These are phyloP conservation scores for Ostrea edulis DNA, from an alignment of 1,140 invertebrate species.

Conservation along the genomic window DNA sequence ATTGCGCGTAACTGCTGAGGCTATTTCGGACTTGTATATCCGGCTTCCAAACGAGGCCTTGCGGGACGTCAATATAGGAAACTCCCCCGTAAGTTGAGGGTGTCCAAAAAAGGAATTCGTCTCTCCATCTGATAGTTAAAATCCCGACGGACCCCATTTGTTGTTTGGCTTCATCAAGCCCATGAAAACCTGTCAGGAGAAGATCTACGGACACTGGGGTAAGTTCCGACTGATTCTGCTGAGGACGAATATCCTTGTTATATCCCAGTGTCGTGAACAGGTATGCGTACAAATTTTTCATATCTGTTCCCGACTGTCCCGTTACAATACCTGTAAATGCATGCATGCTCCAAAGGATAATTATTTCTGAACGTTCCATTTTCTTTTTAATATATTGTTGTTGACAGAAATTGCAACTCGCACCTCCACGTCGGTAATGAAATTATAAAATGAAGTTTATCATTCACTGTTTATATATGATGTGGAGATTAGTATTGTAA, in stretches of 20 bases:
- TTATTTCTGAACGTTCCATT: not conserved
- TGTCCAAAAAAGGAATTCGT: slow-evolving; percentile 47
- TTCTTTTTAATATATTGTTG: not conserved
- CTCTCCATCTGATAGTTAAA: slow-evolving; percentile 40
- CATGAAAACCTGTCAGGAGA: not conserved
- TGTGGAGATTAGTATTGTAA: too few relatives aligned
- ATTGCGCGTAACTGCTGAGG: slow-evolving; percentile 40
- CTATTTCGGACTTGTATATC: slow-evolving; percentile 48
- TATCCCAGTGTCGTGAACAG: slow-evolving; percentile 45
- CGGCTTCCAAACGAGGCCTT: slow-evolving; percentile 51
- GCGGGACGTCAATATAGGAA: slow-evolving; percentile 20
- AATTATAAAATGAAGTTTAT: too few relatives aligned
- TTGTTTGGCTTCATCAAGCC: slow-evolving; percentile 43
- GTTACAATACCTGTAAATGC: not conserved
- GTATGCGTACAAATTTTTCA: slow-evolving; percentile 13
- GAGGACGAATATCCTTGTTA: slow-evolving; percentile 36
- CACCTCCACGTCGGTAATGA: too few relatives aligned
- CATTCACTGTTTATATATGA: too few relatives aligned
- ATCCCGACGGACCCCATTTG: slow-evolving; percentile 41
- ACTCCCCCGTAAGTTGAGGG: slow-evolving; percentile 29
- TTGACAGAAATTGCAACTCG: too few relatives aligned
- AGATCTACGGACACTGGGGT: slow-evolving; percentile 13
- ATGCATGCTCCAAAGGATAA: not conserved
- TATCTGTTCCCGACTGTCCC: slow-evolving; percentile 7
- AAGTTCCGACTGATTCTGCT: not conserved